Percentiles rank a stretch among this genome's conserved stretches.
Evolutionary conservation across 2,113 vertebrate species (phyloP).

Genomic region (Myiopsitta monachus): DNA sequence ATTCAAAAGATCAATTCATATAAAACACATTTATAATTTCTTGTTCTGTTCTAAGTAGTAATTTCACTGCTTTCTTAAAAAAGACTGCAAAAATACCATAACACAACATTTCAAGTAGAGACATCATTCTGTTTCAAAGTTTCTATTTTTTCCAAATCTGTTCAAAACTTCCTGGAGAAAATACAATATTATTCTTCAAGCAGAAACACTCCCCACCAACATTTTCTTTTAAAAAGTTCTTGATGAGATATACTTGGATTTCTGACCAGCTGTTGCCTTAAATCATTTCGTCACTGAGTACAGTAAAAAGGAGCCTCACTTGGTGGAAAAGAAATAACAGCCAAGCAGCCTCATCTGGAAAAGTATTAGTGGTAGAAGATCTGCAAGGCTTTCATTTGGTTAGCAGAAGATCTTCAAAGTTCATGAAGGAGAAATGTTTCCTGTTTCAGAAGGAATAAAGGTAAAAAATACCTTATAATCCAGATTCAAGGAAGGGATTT

Average conservation of each 20-base stretch:
- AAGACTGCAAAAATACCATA: background rate
- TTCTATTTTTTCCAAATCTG: background rate
- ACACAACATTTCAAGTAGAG: background rate
- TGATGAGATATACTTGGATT: constrained; percentile 28
- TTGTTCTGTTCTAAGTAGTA: background rate
- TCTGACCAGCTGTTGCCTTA: constrained; percentile 9
- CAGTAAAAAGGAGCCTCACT: background rate
- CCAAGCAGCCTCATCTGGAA: background rate
- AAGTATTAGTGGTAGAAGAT: background rate
- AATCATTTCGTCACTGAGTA: constrained; percentile 11
- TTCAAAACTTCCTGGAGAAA: constrained; percentile 29
- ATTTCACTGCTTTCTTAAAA: background rate
- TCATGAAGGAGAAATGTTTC: background rate
- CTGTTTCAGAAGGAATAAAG: background rate
- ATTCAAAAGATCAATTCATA: background rate
- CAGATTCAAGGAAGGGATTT: background rate
- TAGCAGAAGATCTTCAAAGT: background rate
- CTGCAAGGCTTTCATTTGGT: background rate
- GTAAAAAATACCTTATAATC: background rate
- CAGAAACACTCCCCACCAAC: background rate
- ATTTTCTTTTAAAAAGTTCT: constrained; percentile 35
- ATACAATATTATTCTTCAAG: constrained; percentile 13
- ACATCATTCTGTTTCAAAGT: background rate
- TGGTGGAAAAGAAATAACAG: background rate
- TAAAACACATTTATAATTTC: background rate